phyloP scores from a whole-genome alignment of 1,140 invertebrate species.

The Solenopsis invicta region DNA sequence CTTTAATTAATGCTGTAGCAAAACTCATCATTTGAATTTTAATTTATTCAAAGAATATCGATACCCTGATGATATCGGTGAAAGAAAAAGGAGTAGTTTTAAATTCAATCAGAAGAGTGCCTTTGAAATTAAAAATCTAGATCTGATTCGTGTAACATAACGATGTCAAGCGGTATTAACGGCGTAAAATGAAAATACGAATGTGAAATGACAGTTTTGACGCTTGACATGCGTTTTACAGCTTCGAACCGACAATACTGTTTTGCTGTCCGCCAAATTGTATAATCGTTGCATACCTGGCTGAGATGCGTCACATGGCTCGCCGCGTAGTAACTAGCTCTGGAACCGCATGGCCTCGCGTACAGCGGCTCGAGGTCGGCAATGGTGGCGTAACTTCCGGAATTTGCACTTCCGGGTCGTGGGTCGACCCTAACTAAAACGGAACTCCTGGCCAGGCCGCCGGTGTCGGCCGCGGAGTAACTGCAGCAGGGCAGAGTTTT shows the following conservation, averaged over 20 bases:
- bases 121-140: neutral
- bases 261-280: constrained; percentile 1
- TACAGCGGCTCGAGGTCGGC: constrained; percentile 90
- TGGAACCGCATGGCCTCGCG: constrained; percentile 87
- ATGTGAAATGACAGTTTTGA: neutral
- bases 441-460: constrained; percentile 85
- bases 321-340: constrained; percentile 89
- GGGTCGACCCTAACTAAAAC: constrained; percentile 91
- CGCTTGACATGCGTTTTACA: constrained; percentile 13
- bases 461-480: constrained; percentile 85
- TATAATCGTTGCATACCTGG: constrained; percentile 86
- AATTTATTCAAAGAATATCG: constrained; percentile 1
- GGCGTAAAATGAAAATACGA: neutral
- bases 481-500: constrained; percentile 86
- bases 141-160: neutral
- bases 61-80: neutral
- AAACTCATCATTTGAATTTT: constrained; percentile 4
- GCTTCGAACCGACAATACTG: neutral
- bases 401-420: constrained; percentile 91
- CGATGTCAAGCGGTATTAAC: neutral
- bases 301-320: constrained; percentile 87
- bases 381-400: constrained; percentile 93
- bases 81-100: neutral
- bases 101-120: neutral
- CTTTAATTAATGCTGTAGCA: neutral